Evolutionary conservation across 1,140 invertebrate genomes (phyloP).

Genomic region (Myzus persicae): DNA sequence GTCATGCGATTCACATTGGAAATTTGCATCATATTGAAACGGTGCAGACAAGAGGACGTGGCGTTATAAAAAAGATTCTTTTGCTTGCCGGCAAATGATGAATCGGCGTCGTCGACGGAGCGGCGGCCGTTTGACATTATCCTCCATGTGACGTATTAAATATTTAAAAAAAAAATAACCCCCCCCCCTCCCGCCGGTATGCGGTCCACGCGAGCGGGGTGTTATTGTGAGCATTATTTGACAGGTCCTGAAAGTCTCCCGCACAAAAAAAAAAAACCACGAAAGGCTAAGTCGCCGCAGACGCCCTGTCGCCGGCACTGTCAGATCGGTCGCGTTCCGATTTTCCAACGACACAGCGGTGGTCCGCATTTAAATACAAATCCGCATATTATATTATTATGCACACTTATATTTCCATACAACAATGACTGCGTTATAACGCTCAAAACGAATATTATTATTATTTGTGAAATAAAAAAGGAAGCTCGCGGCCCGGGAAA

Average conservation of each 20-base stretch:
- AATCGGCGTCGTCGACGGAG: constrained; percentile 43
- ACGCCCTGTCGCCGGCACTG: constrained; percentile 1
- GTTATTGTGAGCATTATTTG: constrained; percentile 54
- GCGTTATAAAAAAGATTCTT: constrained; percentile 54
- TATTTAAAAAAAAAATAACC: constrained; percentile 7
- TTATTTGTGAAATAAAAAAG: neutral
- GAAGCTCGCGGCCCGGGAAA: neutral
- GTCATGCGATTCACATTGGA: constrained; percentile 52
- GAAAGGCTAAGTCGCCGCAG: constrained; percentile 22
- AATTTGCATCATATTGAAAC: constrained; percentile 59
- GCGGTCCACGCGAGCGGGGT: neutral
- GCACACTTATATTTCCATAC: neutral
- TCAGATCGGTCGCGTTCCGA: neutral
- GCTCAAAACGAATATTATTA: neutral
- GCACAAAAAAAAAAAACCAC: neutral
- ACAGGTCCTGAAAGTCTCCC: constrained; percentile 42
- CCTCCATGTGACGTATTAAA: constrained; percentile 39
- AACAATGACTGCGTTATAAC: too few relatives aligned
- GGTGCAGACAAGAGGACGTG: constrained; percentile 42
- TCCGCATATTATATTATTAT: neutral
- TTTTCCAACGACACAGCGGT: constrained; percentile 2
- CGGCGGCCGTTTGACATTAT: constrained; percentile 45
- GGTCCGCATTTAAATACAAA: neutral
- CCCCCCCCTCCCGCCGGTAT: too few relatives aligned
- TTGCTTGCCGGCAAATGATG: constrained; percentile 51